Conservation (phyloP, 2,113 vertebrate genomes). For the Xyrauchen texanus region DNA sequence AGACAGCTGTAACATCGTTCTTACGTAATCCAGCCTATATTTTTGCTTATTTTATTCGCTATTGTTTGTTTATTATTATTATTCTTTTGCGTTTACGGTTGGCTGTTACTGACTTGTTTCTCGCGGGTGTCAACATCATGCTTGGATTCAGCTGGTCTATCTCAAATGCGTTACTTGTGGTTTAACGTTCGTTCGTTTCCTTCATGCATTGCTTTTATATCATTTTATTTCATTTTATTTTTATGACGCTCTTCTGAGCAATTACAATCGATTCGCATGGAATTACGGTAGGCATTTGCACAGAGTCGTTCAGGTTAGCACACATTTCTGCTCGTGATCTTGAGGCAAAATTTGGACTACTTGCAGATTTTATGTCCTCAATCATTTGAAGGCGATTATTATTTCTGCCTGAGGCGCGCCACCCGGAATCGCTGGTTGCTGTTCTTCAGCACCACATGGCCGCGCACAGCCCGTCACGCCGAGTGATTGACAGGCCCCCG, state of each 20-base stretch:
- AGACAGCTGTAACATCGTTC: slow-evolving; percentile 48
- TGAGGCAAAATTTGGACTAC: not conserved
- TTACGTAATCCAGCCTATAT: slow-evolving; percentile 50
- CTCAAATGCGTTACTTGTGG: no score
- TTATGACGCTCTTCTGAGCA: no score
- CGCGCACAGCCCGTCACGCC: slow-evolving; percentile 46
- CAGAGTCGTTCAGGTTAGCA: not conserved
- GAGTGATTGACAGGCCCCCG: slow-evolving; percentile 66
- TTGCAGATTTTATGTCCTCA: slow-evolving; percentile 14
- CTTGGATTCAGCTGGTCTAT: no score
- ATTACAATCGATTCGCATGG: no score
- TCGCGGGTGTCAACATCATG: no score
- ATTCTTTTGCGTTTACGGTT: no score
- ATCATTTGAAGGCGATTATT: not conserved
- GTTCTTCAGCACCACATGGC: slow-evolving; percentile 70
- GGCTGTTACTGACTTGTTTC: no score
- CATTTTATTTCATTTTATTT: no score
- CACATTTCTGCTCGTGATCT: not conserved
- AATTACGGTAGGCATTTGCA: no score
- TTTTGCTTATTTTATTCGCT: not conserved
- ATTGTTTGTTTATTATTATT: no score
- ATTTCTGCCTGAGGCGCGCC: slow-evolving; percentile 36
- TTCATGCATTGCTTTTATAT: no score
- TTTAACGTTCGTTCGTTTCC: no score
- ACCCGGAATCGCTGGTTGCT: slow-evolving; percentile 58